phyloP scores from a whole-genome alignment of 1,140 invertebrate genomes.

The Homarus americanus region DNA sequence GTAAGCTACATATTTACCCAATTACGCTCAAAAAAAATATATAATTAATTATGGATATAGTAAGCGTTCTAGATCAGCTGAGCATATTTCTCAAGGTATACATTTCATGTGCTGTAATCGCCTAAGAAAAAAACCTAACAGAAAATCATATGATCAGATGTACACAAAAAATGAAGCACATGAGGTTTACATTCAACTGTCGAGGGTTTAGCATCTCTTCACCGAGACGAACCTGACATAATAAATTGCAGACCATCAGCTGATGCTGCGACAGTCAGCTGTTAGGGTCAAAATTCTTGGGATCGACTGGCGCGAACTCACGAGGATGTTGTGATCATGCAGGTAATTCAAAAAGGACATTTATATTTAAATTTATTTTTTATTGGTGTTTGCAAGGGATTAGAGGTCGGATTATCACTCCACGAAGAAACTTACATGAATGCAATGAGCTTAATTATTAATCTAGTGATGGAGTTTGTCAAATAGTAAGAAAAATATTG shows the following conservation, averaged over 20 bases:
- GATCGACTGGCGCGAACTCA: conserved; percentile 56
- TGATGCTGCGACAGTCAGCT: conserved; percentile 50
- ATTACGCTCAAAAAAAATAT: too few relatives aligned
- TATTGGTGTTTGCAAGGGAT: neutral
- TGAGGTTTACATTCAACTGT: too few relatives aligned
- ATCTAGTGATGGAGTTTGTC: neutral
- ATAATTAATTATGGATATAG: too few relatives aligned
- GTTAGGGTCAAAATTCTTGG: conserved; percentile 49
- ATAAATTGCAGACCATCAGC: conserved; percentile 37
- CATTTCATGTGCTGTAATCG: too few relatives aligned
- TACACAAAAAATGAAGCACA: too few relatives aligned
- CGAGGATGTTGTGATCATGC: conserved; percentile 59
- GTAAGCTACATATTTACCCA: too few relatives aligned
- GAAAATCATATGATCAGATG: too few relatives aligned
- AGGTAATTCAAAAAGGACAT: conserved; percentile 29
- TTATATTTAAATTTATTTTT: neutral
- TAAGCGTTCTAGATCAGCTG: too few relatives aligned
- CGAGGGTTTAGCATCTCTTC: too few relatives aligned
- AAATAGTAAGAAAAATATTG: neutral
- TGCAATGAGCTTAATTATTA: neutral
- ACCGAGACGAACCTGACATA: too few relatives aligned
- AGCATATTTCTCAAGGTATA: too few relatives aligned
- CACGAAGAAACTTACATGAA: neutral
- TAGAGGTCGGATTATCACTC: neutral
- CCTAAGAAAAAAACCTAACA: too few relatives aligned